phyloP scores from a whole-genome alignment of 2,113 vertebrate genomes.

The Callipepla squamata region DNA sequence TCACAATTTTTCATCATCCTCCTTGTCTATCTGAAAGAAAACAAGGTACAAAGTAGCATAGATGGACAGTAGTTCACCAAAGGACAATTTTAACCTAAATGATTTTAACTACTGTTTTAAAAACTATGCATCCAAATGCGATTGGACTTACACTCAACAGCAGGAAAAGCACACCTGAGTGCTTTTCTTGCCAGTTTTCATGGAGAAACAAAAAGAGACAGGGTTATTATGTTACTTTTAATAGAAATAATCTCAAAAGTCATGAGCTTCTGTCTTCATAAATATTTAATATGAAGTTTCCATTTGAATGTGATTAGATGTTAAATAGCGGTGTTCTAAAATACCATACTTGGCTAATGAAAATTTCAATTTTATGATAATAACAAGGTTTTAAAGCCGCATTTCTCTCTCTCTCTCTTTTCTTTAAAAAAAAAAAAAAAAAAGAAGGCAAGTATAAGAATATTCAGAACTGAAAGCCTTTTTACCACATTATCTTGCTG shows the following conservation, averaged over 20 bases:
- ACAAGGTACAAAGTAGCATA: not conserved
- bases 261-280: slow-evolving; percentile 12
- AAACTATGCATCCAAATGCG: not conserved
- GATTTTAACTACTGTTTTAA: not conserved
- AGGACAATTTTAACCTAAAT: not conserved
- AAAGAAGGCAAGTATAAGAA: not conserved
- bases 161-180: not conserved
- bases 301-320: slow-evolving; percentile 36
- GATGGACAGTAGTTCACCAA: not conserved
- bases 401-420: not conserved
- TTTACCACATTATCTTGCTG: not conserved
- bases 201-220: not conserved
- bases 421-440: not conserved
- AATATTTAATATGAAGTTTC: slow-evolving; percentile 28
- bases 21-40: not conserved
- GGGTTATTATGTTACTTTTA: slow-evolving; percentile 23
- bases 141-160: not conserved
- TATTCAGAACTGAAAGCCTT: not conserved
- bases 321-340: slow-evolving; percentile 27
- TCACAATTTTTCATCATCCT: not conserved
- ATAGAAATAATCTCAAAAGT: slow-evolving; percentile 47
- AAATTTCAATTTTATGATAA: not conserved
- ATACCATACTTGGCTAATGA: not conserved
- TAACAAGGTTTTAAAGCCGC: not conserved
- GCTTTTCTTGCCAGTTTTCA: not conserved